A percentile compares a stretch with the other conserved stretches of the same genome.
Conservation (phyloP, 2,888 invertebrate species). For the Sarcophaga variegata region DNA sequence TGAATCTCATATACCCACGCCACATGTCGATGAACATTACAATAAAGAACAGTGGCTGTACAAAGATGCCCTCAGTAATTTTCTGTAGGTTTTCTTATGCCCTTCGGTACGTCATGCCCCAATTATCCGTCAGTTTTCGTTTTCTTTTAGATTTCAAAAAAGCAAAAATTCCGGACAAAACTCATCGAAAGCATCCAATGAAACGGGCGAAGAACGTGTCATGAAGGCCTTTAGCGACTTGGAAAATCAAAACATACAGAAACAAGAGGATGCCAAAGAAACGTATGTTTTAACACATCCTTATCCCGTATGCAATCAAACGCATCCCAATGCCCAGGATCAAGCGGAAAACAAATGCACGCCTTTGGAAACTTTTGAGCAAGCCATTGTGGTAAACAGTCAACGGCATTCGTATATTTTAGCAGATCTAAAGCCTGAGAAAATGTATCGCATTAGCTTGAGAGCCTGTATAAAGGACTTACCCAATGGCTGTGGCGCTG, state of each 20-base stretch:
- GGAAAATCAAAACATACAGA: background rate
- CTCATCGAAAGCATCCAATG: too few species aligned
- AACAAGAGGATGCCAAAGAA: constrained; percentile 59
- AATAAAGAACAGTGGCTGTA: constrained; percentile 74
- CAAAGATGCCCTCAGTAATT: constrained; percentile 75
- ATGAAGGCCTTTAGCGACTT: background rate
- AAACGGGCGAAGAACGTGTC: background rate
- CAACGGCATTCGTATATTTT: constrained; percentile 72
- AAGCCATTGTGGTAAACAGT: constrained; percentile 70
- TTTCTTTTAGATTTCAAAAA: constrained; percentile 20
- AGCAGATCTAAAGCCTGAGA: constrained; percentile 69
- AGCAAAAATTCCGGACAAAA: background rate
- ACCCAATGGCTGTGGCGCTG: constrained; percentile 77
- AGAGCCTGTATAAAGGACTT: constrained; percentile 76
- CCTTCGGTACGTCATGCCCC: background rate
- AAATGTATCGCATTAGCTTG: constrained; percentile 75
- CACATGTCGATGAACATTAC: constrained; percentile 76
- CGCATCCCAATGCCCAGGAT: constrained; percentile 32
- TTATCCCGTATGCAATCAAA: constrained; percentile 12
- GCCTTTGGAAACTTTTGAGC: constrained; percentile 69
- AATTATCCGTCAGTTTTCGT: background rate
- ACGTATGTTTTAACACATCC: constrained; percentile 70
- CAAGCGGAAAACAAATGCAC: constrained; percentile 74
- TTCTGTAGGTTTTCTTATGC: constrained; percentile 73
- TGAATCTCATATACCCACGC: constrained; percentile 74